Conservation (phyloP, 2,113 vertebrate species). For the Pyrgilauda ruficollis region DNA sequence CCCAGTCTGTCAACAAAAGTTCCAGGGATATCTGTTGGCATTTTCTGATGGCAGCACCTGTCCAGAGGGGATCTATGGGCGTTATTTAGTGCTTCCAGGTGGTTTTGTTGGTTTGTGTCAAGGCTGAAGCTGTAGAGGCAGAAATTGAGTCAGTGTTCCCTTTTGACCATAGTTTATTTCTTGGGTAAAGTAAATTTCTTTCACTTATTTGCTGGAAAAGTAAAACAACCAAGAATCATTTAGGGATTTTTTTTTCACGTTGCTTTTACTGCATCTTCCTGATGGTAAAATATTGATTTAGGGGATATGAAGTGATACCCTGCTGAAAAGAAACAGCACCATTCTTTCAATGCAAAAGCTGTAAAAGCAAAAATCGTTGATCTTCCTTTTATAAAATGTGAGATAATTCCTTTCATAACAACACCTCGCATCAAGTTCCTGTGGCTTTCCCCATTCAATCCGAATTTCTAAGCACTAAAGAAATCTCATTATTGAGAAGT, state of each 20-base stretch:
- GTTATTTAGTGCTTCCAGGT: neutral
- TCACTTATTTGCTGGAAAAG: neutral
- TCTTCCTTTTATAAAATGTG: neutral
- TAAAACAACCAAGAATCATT: neutral
- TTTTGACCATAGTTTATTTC: neutral
- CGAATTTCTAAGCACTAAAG: conserved; percentile 23
- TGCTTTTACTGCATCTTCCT: neutral
- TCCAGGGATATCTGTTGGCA: neutral
- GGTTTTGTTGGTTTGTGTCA: neutral
- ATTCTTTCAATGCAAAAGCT: neutral
- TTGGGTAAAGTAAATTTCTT: neutral
- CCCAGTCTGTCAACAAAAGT: neutral
- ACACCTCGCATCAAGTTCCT: neutral
- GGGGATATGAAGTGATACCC: neutral
- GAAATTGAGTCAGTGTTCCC: neutral
- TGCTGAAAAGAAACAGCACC: neutral
- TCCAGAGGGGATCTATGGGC: neutral
- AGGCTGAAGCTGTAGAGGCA: neutral
- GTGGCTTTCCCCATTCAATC: neutral
- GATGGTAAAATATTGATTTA: neutral
- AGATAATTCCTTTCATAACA: conserved; percentile 12
- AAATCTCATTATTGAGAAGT: conserved; percentile 40
- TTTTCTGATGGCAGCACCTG: neutral
- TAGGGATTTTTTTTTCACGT: neutral
- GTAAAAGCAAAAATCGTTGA: neutral